A percentile compares a stretch with the other conserved stretches of the same genome.
These are phyloP conservation scores for Megathymus violae DNA, from an alignment of 1,140 invertebrate genomes.

Conservation along the genomic window DNA sequence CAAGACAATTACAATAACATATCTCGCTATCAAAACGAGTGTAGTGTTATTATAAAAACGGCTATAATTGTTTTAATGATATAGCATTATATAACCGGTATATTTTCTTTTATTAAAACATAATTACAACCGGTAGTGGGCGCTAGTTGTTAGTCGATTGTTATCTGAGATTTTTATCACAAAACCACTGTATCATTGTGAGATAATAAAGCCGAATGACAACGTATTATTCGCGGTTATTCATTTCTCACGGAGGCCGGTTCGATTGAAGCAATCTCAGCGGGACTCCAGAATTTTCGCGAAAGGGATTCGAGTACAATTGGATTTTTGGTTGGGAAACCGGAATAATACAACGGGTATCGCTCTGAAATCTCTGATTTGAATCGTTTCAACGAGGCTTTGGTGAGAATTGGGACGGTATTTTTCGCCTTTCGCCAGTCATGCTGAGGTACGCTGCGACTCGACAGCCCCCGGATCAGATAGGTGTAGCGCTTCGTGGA, in stretches of 20 bases:
- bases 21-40: slow-evolving; percentile 45
- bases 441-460: slow-evolving; percentile 40
- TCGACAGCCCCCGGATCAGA: slow-evolving; percentile 15
- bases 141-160: slow-evolving; percentile 58
- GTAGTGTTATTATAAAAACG: slow-evolving; percentile 65
- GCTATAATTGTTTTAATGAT: slow-evolving; percentile 71
- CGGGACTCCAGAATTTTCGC: slow-evolving; percentile 75
- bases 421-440: slow-evolving; percentile 65
- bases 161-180: slow-evolving; percentile 80
- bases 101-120: slow-evolving; percentile 77
- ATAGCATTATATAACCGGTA: slow-evolving; percentile 58
- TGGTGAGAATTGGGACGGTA: slow-evolving; percentile 73
- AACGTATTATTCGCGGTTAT: slow-evolving; percentile 81
- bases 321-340: slow-evolving; percentile 82
- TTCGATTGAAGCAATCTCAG: slow-evolving; percentile 77
- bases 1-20: too few relatives aligned
- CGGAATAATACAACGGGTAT: slow-evolving; percentile 83
- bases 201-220: slow-evolving; percentile 83
- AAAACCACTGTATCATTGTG: slow-evolving; percentile 81
- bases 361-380: slow-evolving; percentile 81
- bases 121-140: slow-evolving; percentile 50
- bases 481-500: slow-evolving; percentile 16
- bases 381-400: slow-evolving; percentile 77
- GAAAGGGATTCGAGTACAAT: slow-evolving; percentile 77
- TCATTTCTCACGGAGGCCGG: slow-evolving; percentile 63